These are phyloP conservation scores for Vombatus ursinus DNA, from an alignment of 2,113 vertebrate genomes.

Conservation along the genomic window DNA sequence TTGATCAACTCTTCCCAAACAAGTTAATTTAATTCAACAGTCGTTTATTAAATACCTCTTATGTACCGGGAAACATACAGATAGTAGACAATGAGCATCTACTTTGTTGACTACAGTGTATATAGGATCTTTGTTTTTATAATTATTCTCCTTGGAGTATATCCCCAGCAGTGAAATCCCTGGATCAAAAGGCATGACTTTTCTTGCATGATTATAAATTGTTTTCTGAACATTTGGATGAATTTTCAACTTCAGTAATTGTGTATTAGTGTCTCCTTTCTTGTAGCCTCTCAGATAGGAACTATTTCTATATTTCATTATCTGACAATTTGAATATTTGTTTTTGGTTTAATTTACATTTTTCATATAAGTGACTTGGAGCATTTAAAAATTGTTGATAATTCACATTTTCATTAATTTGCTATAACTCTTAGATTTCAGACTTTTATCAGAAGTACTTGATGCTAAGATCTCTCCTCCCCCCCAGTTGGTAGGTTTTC, in stretches of 20 bases:
- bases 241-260: too few species aligned
- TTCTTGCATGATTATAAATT: too few species aligned
- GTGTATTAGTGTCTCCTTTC: too few species aligned
- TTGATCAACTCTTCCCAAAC: not conserved
- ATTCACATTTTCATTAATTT: not conserved
- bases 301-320: too few species aligned
- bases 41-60: not conserved
- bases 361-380: not conserved
- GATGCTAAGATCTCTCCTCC: not conserved
- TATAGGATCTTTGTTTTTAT: too few species aligned
- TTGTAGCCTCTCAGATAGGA: too few species aligned
- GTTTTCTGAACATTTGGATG: too few species aligned
- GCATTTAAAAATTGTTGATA: not conserved
- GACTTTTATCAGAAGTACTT: not conserved
- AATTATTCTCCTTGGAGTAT: too few species aligned
- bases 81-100: not conserved
- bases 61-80: not conserved
- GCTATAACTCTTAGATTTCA: not conserved
- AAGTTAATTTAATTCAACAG: not conserved
- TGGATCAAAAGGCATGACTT: too few species aligned
- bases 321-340: too few species aligned
- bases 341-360: too few species aligned
- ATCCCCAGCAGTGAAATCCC: too few species aligned
- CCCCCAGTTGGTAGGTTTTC: not conserved
- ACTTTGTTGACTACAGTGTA: not conserved